Conservation (phyloP, 2,113 vertebrate genomes). For the Geococcyx californianus region DNA sequence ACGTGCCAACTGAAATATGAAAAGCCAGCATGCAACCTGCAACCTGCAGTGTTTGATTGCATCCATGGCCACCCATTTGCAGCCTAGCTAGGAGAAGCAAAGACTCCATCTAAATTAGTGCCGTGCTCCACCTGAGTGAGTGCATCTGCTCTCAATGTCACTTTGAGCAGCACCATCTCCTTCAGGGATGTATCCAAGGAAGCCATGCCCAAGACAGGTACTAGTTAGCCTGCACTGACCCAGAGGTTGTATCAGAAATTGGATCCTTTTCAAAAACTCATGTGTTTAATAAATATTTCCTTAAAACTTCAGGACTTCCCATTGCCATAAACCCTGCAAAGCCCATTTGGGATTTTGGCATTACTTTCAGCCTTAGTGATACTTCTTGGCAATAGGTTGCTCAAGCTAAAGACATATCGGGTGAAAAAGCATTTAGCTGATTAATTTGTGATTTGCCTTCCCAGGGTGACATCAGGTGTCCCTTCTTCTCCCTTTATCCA, state of each 20-base stretch:
- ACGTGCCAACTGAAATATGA: not conserved
- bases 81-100: not conserved
- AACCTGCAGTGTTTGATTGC: not conserved
- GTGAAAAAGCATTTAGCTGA: not conserved
- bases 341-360: not conserved
- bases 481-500: not conserved
- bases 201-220: not conserved
- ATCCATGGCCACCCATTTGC: not conserved
- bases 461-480: not conserved
- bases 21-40: not conserved
- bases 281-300: not conserved
- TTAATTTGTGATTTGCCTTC: not conserved
- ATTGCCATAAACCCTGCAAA: not conserved
- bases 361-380: not conserved
- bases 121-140: not conserved
- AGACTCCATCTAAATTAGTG: not conserved
- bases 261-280: not conserved
- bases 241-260: not conserved
- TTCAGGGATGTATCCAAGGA: not conserved
- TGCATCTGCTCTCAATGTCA: not conserved
- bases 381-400: not conserved
- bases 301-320: not conserved
- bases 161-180: not conserved
- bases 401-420: not conserved
- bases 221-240: not conserved